phyloP scores from a whole-genome alignment of 2,797 vertebrate species.

The Helicolenus hilgendorfi region DNA sequence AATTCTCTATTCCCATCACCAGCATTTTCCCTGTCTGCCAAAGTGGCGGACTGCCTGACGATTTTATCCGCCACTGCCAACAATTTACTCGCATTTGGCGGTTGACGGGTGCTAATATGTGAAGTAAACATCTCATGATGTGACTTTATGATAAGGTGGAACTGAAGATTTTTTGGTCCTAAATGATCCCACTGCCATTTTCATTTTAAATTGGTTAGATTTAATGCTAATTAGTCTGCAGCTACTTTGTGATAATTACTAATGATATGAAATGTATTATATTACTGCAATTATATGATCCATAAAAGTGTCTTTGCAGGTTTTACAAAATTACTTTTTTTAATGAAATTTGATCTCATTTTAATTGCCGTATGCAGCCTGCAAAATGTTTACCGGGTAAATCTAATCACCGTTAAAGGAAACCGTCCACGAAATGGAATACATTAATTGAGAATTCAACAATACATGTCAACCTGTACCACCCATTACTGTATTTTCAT shows the following conservation, averaged over 20 bases:
- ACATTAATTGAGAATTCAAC: constrained; percentile 60
- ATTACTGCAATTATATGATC: constrained; percentile 14
- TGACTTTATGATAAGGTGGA: neutral
- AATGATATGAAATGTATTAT: constrained; percentile 40
- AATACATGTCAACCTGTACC: constrained; percentile 57
- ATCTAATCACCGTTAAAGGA: constrained; percentile 38
- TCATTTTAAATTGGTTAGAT: neutral
- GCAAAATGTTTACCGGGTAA: constrained; percentile 47
- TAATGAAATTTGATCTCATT: constrained; percentile 4
- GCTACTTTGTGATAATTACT: constrained; percentile 53
- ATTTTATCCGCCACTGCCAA: too few relatives aligned
- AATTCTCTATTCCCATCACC: too few relatives aligned
- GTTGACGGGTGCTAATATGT: fast-evolving
- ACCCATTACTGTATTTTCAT: constrained; percentile 45
- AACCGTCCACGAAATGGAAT: constrained; percentile 18
- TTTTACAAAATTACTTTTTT: constrained; percentile 39
- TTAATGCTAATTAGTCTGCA: constrained; percentile 20
- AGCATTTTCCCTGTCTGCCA: too few relatives aligned
- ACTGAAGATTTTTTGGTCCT: neutral
- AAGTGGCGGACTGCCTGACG: too few relatives aligned
- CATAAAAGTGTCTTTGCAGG: constrained; percentile 29
- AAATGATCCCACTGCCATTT: neutral
- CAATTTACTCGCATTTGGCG: too few relatives aligned
- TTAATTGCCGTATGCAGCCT: neutral
- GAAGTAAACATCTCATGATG: neutral